These are phyloP conservation scores for Cossypha polioptera DNA, from an alignment of 2,797 vertebrate species.

Conservation along the genomic window DNA sequence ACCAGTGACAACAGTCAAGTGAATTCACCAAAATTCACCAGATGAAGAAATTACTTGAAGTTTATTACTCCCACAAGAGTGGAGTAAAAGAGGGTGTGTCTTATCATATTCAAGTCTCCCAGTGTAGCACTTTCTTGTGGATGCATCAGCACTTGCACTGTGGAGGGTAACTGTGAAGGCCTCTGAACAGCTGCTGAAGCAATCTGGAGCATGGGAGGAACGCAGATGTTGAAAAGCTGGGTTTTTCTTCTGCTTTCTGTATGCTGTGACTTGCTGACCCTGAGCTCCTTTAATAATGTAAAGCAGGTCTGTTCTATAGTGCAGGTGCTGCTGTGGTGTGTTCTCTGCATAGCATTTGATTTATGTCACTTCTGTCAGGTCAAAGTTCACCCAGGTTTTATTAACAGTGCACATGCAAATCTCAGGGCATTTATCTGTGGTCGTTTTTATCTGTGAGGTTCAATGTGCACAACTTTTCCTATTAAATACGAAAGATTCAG, in stretches of 20 bases:
- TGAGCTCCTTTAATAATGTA: not conserved
- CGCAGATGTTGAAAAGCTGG: not conserved
- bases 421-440: not conserved
- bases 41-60: not conserved
- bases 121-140: not conserved
- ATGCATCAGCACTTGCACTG: not conserved
- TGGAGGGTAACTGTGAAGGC: not conserved
- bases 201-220: not conserved
- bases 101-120: not conserved
- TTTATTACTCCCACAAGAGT: not conserved
- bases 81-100: not conserved
- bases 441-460: not conserved
- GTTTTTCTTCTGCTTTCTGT: not conserved
- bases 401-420: not conserved
- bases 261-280: not conserved
- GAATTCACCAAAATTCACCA: not conserved
- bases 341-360: not conserved
- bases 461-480: not conserved
- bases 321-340: not conserved
- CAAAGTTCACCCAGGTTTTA: not conserved
- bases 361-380: not conserved
- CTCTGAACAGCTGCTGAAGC: not conserved
- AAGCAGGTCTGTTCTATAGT: not conserved
- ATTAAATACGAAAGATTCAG: not conserved
- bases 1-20: not conserved